A percentile compares a stretch with the other conserved stretches of the same genome.
Evolutionary conservation across 1,140 invertebrate species (phyloP).

Genomic region (Campoletis sonorensis): DNA sequence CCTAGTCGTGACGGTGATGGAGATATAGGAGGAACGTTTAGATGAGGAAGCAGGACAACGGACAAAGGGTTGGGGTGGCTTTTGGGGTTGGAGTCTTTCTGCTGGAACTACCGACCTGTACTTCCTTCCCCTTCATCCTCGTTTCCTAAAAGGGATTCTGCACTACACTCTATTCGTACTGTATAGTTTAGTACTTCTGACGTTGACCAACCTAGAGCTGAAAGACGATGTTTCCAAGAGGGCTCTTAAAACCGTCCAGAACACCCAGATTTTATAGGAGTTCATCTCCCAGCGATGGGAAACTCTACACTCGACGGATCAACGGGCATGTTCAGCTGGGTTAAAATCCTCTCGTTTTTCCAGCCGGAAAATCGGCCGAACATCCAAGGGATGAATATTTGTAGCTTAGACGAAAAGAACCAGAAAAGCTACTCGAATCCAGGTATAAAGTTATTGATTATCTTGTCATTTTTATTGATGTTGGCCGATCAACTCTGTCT

Average conservation of each 20-base stretch:
- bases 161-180: constrained; percentile 7
- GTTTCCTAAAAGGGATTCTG: constrained; percentile 22
- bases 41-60: constrained; percentile 20
- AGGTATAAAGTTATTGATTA: too few species aligned
- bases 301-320: constrained; percentile 45
- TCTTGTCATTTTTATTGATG: too few species aligned
- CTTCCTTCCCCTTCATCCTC: constrained; percentile 8
- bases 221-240: constrained; percentile 46
- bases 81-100: constrained; percentile 28
- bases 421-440: too few species aligned
- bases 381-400: too few species aligned
- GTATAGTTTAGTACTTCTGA: constrained; percentile 31
- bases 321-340: constrained; percentile 59
- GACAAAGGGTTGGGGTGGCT: constrained; percentile 33
- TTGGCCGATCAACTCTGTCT: too few species aligned
- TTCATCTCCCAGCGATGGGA: constrained; percentile 70
- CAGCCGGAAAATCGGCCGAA: too few species aligned
- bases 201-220: constrained; percentile 33
- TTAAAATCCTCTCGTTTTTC: constrained; percentile 14
- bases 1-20: constrained; percentile 9
- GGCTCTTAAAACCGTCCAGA: constrained; percentile 62
- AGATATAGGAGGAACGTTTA: constrained; percentile 21
- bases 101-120: constrained; percentile 19
- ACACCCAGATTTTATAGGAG: constrained; percentile 72
- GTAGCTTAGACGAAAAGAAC: too few species aligned